Evolutionary conservation across 2,797 vertebrate genomes (phyloP).

Genomic region (Psittacula echo): DNA sequence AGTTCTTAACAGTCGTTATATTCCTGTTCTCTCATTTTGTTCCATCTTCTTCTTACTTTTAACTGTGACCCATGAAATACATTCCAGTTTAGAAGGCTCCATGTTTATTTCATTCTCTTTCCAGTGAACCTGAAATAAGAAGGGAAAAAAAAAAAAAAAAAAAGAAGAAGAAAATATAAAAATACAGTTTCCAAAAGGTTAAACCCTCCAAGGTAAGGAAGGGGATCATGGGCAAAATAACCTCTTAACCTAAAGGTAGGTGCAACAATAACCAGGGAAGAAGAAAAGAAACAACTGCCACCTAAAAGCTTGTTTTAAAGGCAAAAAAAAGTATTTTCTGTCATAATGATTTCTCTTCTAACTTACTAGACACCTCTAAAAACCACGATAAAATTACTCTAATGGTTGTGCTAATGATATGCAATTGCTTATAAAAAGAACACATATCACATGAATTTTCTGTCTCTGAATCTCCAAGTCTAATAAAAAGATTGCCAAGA

Average conservation of each 20-base stretch:
- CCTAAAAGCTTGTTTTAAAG: not conserved
- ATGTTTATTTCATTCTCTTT: constrained; percentile 36
- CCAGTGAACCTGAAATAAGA: constrained; percentile 61
- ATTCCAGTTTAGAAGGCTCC: constrained; percentile 40
- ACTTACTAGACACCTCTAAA: not conserved
- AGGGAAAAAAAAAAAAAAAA: not conserved
- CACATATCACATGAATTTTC: not conserved
- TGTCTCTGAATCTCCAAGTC: not conserved
- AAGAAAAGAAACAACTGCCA: not conserved
- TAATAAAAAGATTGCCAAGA: not conserved
- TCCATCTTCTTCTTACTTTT: constrained; percentile 32
- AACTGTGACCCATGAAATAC: constrained; percentile 2
- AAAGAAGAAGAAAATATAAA: not conserved
- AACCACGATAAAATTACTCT: not conserved
- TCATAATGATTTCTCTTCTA: not conserved
- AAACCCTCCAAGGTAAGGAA: not conserved
- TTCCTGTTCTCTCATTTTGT: not conserved
- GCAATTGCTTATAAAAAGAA: not conserved
- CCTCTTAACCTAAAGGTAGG: not conserved
- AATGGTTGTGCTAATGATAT: not conserved
- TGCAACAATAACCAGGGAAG: not conserved
- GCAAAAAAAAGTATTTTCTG: not conserved
- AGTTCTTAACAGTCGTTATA: not conserved
- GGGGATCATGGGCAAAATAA: not conserved
- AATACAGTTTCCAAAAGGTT: not conserved